A percentile compares a stretch with the other conserved stretches of the same genome.
These are phyloP conservation scores for Platygyra sinensis DNA, from an alignment of 64 coral and sea anemone genomes.

Conservation along the genomic window DNA sequence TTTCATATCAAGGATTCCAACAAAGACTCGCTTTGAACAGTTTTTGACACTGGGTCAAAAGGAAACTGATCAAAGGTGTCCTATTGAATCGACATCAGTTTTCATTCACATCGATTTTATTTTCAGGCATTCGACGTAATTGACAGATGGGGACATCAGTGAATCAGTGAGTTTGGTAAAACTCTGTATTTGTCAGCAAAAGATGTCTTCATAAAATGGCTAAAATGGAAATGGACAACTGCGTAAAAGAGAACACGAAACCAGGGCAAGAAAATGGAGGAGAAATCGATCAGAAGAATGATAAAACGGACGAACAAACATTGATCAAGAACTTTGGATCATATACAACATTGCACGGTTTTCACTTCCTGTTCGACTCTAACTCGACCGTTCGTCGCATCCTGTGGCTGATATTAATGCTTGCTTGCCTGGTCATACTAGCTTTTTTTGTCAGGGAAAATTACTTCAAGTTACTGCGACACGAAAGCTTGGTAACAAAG, in stretches of 20 bases:
- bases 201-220: too few species aligned
- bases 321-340: conserved; percentile 43
- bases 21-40: too few species aligned
- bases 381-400: conserved; percentile 2
- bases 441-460: not conserved
- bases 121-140: too few species aligned
- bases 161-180: too few species aligned
- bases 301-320: not conserved
- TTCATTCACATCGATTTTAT: too few species aligned
- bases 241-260: not conserved
- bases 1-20: too few species aligned
- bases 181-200: too few species aligned
- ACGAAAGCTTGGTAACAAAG: conserved; percentile 9
- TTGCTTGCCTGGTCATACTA: not conserved
- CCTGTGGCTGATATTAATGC: conserved; percentile 46
- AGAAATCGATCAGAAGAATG: not conserved
- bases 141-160: too few species aligned
- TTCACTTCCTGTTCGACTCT: conserved; percentile 60
- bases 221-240: conserved; percentile 1
- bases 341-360: conserved; percentile 72
- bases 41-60: too few species aligned
- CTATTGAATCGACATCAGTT: too few species aligned
- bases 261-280: not conserved
- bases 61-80: too few species aligned
- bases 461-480: not conserved